Conservation (phyloP, 2,888 invertebrate species). For the Augochlorella aurata region DNA sequence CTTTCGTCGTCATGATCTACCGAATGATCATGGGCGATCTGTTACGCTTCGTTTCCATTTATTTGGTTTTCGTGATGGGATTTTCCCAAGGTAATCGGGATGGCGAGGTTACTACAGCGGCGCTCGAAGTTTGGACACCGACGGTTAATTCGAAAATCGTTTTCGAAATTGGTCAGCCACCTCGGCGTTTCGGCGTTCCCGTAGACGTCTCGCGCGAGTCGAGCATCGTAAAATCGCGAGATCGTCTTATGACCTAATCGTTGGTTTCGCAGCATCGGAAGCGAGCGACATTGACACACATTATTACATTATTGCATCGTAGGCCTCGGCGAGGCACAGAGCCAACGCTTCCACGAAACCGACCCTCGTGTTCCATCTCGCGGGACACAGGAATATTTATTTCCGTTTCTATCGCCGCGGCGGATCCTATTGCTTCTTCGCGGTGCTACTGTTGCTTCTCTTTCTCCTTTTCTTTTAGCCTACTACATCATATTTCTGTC, state of each 20-base stretch:
- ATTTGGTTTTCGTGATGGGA: slow-evolving; percentile 97
- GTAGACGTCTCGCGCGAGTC: neutral
- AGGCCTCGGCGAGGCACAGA: slow-evolving; percentile 52
- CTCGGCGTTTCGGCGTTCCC: too few species aligned
- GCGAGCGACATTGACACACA: slow-evolving; percentile 71
- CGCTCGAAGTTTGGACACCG: neutral
- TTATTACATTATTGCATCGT: slow-evolving; percentile 29
- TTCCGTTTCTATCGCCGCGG: neutral
- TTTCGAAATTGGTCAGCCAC: slow-evolving; percentile 16
- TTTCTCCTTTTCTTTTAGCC: slow-evolving; percentile 83
- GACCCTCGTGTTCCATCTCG: slow-evolving; percentile 31
- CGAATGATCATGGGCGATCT: slow-evolving; percentile 99
- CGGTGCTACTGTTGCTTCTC: neutral
- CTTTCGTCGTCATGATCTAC: slow-evolving; percentile 99
- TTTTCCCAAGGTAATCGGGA: slow-evolving; percentile 92
- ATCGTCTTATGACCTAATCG: slow-evolving; percentile 50
- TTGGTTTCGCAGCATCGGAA: slow-evolving; percentile 29
- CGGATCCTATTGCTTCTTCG: too few species aligned
- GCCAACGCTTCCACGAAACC: slow-evolving; percentile 68
- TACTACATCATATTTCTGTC: slow-evolving; percentile 96
- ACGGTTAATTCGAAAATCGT: neutral
- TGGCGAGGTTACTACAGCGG: too few species aligned
- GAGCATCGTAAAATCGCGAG: neutral
- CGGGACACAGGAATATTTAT: neutral
- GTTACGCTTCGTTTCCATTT: slow-evolving; percentile 97